A percentile compares a stretch with the other conserved stretches of the same genome.
These are phyloP conservation scores for Microdon myrmicae DNA, from an alignment of 2,888 invertebrate genomes.

Conservation along the genomic window DNA sequence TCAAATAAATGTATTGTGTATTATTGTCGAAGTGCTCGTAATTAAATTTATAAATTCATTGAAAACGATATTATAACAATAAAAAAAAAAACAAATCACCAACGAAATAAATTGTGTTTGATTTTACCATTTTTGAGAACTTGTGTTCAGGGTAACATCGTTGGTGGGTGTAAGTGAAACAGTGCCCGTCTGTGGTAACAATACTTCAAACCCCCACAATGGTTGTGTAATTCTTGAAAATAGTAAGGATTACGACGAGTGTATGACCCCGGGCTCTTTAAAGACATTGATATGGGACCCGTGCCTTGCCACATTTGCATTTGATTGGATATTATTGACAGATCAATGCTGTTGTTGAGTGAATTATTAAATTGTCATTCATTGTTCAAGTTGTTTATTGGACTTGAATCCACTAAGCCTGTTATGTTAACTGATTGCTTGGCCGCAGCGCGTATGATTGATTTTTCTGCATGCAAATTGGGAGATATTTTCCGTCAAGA, in stretches of 20 bases:
- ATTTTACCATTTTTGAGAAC: too few relatives aligned
- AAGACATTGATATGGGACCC: slow-evolving; percentile 25
- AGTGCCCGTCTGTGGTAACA: too few relatives aligned
- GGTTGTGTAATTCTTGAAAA: slow-evolving; percentile 32
- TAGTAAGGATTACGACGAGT: slow-evolving; percentile 23
- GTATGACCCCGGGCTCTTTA: slow-evolving; percentile 16
- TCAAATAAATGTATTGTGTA: too few relatives aligned
- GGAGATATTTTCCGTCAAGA: too few relatives aligned
- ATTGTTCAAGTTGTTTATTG: slow-evolving; percentile 66
- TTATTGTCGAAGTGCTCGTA: too few relatives aligned
- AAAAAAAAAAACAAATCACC: too few relatives aligned
- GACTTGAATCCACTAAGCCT: slow-evolving; percentile 67
- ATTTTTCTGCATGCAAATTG: slow-evolving; percentile 64
- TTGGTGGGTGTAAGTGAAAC: too few relatives aligned
- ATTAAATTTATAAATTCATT: too few relatives aligned
- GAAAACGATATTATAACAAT: too few relatives aligned
- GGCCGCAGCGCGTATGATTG: slow-evolving; percentile 65
- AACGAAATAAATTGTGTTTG: too few relatives aligned
- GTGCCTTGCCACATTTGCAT: slow-evolving; percentile 14
- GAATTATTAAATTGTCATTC: slow-evolving; percentile 68
- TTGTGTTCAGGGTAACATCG: too few relatives aligned
- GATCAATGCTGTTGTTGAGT: slow-evolving; percentile 64
- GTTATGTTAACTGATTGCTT: slow-evolving; percentile 67
- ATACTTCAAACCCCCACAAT: too few relatives aligned
- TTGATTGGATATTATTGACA: slow-evolving; percentile 56